Evolutionary conservation across 2,888 invertebrate genomes (phyloP).

Genomic region (Creontiades dilutus): DNA sequence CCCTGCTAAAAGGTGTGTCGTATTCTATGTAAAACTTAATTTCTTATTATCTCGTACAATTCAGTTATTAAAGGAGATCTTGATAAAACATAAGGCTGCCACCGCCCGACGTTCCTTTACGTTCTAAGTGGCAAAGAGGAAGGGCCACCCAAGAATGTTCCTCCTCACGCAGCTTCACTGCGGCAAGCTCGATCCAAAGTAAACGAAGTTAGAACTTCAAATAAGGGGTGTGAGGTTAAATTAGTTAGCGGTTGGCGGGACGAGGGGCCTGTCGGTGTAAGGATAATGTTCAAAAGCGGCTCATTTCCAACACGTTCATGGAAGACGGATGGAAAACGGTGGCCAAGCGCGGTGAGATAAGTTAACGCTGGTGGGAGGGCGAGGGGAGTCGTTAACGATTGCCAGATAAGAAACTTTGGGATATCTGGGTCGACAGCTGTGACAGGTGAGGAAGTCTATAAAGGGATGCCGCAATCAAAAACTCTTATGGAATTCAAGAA

Average conservation of each 20-base stretch:
- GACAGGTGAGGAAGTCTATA: not conserved
- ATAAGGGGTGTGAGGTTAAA: not conserved
- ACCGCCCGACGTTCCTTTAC: not conserved
- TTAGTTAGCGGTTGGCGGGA: not conserved
- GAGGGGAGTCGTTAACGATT: not conserved
- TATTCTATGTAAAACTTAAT: too few relatives aligned
- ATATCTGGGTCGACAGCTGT: conserved; percentile 22
- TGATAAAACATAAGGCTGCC: too few relatives aligned
- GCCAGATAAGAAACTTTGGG: conserved; percentile 4
- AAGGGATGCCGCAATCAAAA: not conserved
- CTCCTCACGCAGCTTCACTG: not conserved
- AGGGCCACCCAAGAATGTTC: not conserved
- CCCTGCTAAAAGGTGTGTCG: too few relatives aligned
- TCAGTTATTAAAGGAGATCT: too few relatives aligned
- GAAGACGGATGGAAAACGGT: conserved; percentile 1
- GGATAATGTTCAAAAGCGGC: conserved; percentile 1
- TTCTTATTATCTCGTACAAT: too few relatives aligned
- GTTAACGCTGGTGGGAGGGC: not conserved
- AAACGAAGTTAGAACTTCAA: conserved; percentile 10
- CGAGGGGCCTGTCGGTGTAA: not conserved
- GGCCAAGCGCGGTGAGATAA: not conserved
- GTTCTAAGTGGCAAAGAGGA: not conserved
- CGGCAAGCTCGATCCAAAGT: not conserved
- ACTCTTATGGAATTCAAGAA: not conserved
- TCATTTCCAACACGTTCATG: conserved; percentile 20